Evolutionary conservation across 37 sponge, comb jelly and placozoan species (phyloP).

Genomic region (Diacarnus erythraeanus): DNA sequence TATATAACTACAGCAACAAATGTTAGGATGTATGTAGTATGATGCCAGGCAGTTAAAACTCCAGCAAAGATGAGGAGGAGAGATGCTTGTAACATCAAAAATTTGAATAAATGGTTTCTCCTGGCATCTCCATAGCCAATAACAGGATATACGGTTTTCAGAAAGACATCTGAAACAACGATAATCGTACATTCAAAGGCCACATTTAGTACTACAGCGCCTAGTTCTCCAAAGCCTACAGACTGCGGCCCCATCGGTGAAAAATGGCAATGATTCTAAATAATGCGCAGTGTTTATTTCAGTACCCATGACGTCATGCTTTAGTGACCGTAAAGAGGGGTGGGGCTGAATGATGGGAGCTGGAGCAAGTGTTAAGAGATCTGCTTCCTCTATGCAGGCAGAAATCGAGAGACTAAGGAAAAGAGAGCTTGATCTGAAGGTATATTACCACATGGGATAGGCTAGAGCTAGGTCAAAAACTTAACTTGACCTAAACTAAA

Average conservation of each 20-base stretch:
- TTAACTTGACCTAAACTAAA: no score
- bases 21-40: slow-evolving; percentile 13
- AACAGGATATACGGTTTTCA: neutral
- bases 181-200: neutral
- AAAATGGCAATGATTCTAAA: neutral
- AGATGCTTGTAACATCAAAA: slow-evolving; percentile 6
- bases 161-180: slow-evolving; percentile 10
- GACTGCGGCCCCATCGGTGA: neutral
- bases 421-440: slow-evolving; percentile 26
- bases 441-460: no score
- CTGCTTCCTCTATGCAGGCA: slow-evolving; percentile 4
- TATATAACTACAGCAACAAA: neutral
- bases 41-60: neutral
- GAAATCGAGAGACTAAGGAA: slow-evolving; percentile 29
- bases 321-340: neutral
- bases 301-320: neutral
- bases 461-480: no score
- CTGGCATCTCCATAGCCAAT: neutral
- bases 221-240: neutral
- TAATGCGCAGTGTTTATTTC: slow-evolving; percentile 4
- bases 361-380: slow-evolving; percentile 32
- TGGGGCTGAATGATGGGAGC: slow-evolving; percentile 46
- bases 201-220: neutral
- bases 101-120: neutral
- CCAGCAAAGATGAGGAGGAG: neutral